phyloP scores from a whole-genome alignment of 2,888 invertebrate genomes.

The Aporophyla nigra region DNA sequence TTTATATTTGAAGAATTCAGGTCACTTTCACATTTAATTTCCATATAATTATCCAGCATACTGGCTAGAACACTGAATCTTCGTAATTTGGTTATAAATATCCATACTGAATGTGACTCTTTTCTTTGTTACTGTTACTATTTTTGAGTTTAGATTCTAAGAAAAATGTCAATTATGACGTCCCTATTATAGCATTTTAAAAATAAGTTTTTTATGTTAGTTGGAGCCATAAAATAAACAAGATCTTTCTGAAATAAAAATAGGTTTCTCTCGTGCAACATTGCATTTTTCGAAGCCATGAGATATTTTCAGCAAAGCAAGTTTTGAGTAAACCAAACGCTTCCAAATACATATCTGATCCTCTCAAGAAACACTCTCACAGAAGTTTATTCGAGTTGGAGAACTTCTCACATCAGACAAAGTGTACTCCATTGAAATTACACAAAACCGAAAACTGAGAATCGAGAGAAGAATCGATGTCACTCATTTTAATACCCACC shows the following conservation, averaged over 20 bases:
- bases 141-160: background rate
- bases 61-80: background rate
- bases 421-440: background rate
- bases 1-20: background rate
- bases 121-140: background rate
- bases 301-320: background rate
- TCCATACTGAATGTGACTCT: background rate
- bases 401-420: background rate
- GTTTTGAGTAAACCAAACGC: background rate
- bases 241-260: background rate
- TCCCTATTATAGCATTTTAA: background rate
- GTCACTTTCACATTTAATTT: background rate
- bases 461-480: background rate
- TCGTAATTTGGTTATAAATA: conserved; percentile 11
- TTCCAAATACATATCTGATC: background rate
- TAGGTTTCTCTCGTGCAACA: background rate
- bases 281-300: background rate
- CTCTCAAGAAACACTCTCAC: background rate
- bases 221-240: background rate
- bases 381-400: background rate
- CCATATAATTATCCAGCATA: background rate
- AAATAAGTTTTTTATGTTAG: background rate
- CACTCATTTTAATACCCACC: too few species aligned
- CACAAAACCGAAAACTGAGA: background rate
- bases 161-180: background rate